Base-by-base conservation (phyloP, 2,797 vertebrate species). In the Sebastes matsubarae region DNA sequence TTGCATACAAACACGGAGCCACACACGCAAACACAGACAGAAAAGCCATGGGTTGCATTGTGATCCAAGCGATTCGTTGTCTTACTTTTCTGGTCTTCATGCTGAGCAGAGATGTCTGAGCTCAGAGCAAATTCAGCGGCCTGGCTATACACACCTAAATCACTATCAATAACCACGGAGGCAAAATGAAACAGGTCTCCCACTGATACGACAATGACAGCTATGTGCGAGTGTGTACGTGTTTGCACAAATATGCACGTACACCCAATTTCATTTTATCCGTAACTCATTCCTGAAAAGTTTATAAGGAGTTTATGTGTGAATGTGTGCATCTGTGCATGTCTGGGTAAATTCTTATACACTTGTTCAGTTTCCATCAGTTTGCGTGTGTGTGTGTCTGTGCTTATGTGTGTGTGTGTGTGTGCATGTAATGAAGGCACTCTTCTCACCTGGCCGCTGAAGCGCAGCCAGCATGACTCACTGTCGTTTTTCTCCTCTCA, bases 391-490 rank as follows among this genome's bases (percentile, higher is more conserved):
- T 38, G 54, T 27, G 55, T 29, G 52, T 22, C 58, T 27, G 42
- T 46, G 42, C 16, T 18, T 46, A 0, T 46, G 42, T 46, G 42
- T 46, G 42, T 30, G 55, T 32, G 34, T 34, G 6, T 10, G 42
- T 57, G 55, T 68, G 59, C 46, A 8, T 73, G 75, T 75, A 77
- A 79, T 83, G 65, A 75, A 76, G 24, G 52, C 74, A 20, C 73
- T 82, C 50, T 67, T 84, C 84, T 87, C 82, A 83, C 76, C 83
- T 89, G 80, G 64, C 79, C 4, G 54, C 79, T 84, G 69, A 87
- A 80, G 87, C 71, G 7, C 76, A 77, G 86, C 77, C 68, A 67
- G 80, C 69, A 73, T 89, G 91, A 92, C 85, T 90, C 91, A 82
- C 84, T 75, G 83, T 63, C 60, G 18, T 82, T 85, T 89, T 63